Evolutionary conservation across 1,140 invertebrate species (phyloP).

Genomic region (Nylanderia fulva): DNA sequence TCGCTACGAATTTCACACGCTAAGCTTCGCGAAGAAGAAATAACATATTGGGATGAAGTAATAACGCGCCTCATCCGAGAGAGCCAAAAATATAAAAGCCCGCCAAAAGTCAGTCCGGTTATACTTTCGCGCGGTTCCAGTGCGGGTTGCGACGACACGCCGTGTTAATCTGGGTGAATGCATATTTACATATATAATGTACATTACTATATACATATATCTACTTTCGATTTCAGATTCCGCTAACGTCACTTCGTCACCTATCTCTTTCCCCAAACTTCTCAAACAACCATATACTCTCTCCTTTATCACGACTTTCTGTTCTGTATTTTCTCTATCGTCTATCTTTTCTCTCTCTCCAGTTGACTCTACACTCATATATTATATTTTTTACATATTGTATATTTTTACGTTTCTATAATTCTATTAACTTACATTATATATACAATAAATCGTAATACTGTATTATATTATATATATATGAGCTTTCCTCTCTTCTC

Average conservation of each 20-base stretch:
- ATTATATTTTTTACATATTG: slow-evolving; percentile 53
- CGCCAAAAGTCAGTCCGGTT: slow-evolving; percentile 82
- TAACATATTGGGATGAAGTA: slow-evolving; percentile 67
- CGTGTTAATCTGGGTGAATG: slow-evolving; percentile 65
- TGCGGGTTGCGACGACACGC: slow-evolving; percentile 77
- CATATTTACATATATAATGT: slow-evolving; percentile 35
- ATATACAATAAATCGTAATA: slow-evolving; percentile 59
- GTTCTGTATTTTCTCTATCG: slow-evolving; percentile 52
- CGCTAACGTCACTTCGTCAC: slow-evolving; percentile 77
- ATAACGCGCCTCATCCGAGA: slow-evolving; percentile 68
- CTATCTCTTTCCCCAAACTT: slow-evolving; percentile 60
- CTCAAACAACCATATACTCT: slow-evolving; percentile 47
- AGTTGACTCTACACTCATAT: slow-evolving; percentile 47
- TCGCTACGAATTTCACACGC: slow-evolving; percentile 56
- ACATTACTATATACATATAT: slow-evolving; percentile 62
- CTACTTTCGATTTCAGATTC: slow-evolving; percentile 82
- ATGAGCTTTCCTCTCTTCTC: slow-evolving; percentile 61
- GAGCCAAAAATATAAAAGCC: slow-evolving; percentile 87
- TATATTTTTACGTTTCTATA: slow-evolving; percentile 31
- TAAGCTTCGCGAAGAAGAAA: slow-evolving; percentile 58
- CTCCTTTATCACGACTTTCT: slow-evolving; percentile 50
- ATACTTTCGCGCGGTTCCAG: slow-evolving; percentile 74
- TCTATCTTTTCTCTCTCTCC: slow-evolving; percentile 52
- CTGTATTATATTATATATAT: slow-evolving; percentile 67
- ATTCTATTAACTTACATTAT: slow-evolving; percentile 57